These are phyloP conservation scores for Morpho deidamia DNA, from an alignment of 2,888 invertebrate genomes.

Conservation along the genomic window DNA sequence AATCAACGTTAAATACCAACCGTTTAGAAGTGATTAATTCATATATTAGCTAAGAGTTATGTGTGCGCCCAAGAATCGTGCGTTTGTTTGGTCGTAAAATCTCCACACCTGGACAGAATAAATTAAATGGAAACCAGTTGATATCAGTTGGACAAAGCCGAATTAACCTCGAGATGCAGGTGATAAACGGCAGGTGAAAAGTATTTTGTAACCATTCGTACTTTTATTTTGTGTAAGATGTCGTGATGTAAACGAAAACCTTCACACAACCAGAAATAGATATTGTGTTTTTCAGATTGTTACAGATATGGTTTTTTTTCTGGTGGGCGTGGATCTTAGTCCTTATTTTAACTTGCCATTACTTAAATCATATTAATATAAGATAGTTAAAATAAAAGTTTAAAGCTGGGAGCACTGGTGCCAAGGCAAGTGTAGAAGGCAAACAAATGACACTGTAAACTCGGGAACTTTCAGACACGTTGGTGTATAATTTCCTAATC, in stretches of 20 bases:
- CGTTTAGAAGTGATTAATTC: conserved; percentile 33
- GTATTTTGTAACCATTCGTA: conserved; percentile 13
- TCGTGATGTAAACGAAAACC: not conserved
- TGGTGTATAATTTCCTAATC: too few species aligned
- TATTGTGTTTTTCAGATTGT: too few species aligned
- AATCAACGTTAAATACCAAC: conserved; percentile 30
- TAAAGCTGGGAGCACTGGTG: too few species aligned
- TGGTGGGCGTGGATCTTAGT: too few species aligned
- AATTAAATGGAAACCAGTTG: conserved; percentile 12
- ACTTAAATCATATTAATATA: too few species aligned
- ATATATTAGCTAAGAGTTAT: conserved; percentile 28
- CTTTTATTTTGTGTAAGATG: conserved; percentile 3
- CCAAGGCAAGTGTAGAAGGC: too few species aligned
- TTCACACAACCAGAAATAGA: not conserved
- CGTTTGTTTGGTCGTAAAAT: conserved; percentile 10
- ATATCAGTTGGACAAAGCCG: conserved; percentile 5
- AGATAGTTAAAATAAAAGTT: too few species aligned
- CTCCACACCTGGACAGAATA: conserved; percentile 20
- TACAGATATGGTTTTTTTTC: too few species aligned
- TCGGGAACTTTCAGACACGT: too few species aligned
- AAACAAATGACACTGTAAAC: too few species aligned
- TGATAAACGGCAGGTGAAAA: conserved; percentile 20
- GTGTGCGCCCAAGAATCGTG: not conserved
- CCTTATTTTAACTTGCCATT: too few species aligned
- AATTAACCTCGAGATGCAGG: conserved; percentile 20